Percentiles rank a stretch among this genome's conserved stretches.
These are phyloP conservation scores for Camelus dromedarius DNA, from an alignment of 2,113 vertebrate genomes.

Conservation along the genomic window DNA sequence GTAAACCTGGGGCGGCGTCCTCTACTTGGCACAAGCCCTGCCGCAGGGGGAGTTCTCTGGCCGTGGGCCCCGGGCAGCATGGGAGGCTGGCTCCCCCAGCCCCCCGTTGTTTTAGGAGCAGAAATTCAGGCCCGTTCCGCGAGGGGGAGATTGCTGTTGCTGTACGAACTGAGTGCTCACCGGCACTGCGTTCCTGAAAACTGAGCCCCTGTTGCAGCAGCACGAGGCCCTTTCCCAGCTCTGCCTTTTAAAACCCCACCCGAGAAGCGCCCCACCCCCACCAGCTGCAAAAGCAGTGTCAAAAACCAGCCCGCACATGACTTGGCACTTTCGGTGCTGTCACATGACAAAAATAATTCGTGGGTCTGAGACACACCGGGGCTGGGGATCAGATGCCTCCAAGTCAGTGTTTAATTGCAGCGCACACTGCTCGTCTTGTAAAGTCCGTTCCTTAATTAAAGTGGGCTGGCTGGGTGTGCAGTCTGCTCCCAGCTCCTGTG, in stretches of 20 bases:
- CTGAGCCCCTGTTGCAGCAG: fast-evolving
- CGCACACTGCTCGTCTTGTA: not conserved
- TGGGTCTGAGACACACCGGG: not conserved
- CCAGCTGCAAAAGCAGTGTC: not conserved
- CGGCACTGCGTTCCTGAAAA: fast-evolving
- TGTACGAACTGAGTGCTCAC: fast-evolving
- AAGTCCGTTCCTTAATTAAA: not conserved
- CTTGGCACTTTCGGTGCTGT: not conserved
- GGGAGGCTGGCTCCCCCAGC: no score
- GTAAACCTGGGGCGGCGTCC: not conserved
- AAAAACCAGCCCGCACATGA: fast-evolving
- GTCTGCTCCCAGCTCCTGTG: not conserved
- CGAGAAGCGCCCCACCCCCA: not conserved
- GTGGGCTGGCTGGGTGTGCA: not conserved
- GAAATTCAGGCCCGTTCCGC: not conserved
- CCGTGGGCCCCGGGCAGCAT: fast-evolving
- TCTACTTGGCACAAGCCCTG: fast-evolving
- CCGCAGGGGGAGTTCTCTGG: not conserved
- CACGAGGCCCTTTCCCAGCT: fast-evolving
- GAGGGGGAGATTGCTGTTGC: not conserved
- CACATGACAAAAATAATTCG: not conserved
- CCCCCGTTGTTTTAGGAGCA: not conserved
- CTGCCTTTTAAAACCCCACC: not conserved
- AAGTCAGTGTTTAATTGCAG: not conserved
- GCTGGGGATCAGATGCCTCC: not conserved